Conservation (phyloP, 1,140 invertebrate species). For the Caenorhabditis inopinata region DNA sequence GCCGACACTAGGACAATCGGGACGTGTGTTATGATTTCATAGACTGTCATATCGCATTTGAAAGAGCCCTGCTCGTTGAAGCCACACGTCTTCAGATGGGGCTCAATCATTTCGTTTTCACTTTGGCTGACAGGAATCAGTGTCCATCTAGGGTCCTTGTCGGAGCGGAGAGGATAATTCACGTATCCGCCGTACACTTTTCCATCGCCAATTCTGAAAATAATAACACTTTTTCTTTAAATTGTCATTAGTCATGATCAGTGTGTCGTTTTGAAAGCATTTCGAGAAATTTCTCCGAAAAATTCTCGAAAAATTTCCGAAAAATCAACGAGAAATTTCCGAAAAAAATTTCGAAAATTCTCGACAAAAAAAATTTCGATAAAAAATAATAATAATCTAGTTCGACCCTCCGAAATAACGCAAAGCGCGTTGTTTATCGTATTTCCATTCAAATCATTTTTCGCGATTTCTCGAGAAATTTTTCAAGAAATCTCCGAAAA, state of each 20-base stretch:
- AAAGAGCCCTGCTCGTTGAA: constrained; percentile 49
- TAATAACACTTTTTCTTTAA: neutral
- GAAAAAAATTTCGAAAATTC: no score
- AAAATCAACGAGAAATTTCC: no score
- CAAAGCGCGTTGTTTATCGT: no score
- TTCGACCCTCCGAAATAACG: no score
- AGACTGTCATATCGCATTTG: constrained; percentile 43
- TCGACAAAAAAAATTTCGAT: no score
- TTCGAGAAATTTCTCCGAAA: no score
- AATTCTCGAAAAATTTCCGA: no score
- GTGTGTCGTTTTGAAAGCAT: neutral
- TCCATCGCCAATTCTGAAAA: constrained; percentile 48
- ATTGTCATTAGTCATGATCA: neutral
- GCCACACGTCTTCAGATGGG: constrained; percentile 47
- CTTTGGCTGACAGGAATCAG: constrained; percentile 44
- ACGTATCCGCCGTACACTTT: constrained; percentile 46
- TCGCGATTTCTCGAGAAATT: no score
- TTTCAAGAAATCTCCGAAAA: no score
- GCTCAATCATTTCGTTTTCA: constrained; percentile 51
- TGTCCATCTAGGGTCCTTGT: constrained; percentile 46
- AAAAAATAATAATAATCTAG: no score
- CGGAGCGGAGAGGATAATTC: constrained; percentile 47
- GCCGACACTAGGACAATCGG: constrained; percentile 11
- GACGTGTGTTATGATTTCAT: constrained; percentile 25
- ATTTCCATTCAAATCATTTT: no score